These are phyloP conservation scores for Caenorhabditis drosophilae DNA, from an alignment of 2,888 invertebrate genomes.

Conservation along the genomic window DNA sequence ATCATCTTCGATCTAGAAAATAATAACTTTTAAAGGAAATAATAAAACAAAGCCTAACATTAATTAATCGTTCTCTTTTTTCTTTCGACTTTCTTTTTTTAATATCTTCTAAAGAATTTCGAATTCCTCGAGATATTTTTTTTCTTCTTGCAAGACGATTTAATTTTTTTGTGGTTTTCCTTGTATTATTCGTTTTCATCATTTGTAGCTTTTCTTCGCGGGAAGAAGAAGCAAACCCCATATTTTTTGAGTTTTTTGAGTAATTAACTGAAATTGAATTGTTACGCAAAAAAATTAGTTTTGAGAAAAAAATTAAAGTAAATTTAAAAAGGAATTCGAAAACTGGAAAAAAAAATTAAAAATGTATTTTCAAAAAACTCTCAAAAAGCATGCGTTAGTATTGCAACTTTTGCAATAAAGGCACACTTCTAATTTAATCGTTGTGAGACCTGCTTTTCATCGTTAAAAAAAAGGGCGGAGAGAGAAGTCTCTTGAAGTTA, in stretches of 20 bases:
- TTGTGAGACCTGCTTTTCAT: constrained; percentile 17
- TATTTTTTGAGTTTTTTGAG: constrained; percentile 28
- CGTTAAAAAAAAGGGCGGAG: constrained; percentile 34
- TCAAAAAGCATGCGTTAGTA: constrained; percentile 16
- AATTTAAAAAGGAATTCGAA: background rate
- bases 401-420: constrained; percentile 9
- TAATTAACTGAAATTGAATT: too few relatives aligned
- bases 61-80: constrained; percentile 28
- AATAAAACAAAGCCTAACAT: constrained; percentile 25
- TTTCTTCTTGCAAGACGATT: constrained; percentile 41
- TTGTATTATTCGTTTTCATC: constrained; percentile 48
- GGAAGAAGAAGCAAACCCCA: constrained; percentile 48
- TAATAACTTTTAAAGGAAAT: constrained; percentile 2
- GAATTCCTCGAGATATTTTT: constrained; percentile 42
- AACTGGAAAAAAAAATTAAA: constrained; percentile 2
- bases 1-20: constrained; percentile 57
- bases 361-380: background rate
- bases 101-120: constrained; percentile 44
- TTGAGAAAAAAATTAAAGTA: constrained; percentile 9
- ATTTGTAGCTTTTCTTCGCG: constrained; percentile 52
- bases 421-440: constrained; percentile 12
- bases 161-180: constrained; percentile 44
- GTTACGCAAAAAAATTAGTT: background rate
- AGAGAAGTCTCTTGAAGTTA: constrained; percentile 27
- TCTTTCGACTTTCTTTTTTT: constrained; percentile 41